These are phyloP conservation scores for Apogon hyalosoma DNA, from an alignment of 2,797 vertebrate species.

Conservation along the genomic window DNA sequence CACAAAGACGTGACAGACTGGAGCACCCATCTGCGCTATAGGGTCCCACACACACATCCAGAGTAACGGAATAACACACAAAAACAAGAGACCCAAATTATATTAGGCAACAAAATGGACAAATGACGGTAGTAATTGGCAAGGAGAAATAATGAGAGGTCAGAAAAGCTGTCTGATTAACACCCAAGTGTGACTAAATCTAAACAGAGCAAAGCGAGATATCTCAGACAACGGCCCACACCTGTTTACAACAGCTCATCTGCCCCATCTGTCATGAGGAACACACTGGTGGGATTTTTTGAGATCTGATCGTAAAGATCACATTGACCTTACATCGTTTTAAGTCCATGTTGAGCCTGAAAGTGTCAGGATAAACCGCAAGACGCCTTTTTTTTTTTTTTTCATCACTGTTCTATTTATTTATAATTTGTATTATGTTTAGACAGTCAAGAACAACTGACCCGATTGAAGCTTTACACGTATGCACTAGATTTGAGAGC, in stretches of 20 bases:
- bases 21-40: constrained; percentile 77
- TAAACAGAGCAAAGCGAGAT: background rate
- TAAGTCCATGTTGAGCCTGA: background rate
- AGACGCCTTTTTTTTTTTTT: no score
- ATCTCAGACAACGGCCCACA: constrained; percentile 3
- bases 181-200: constrained; percentile 3
- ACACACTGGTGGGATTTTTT: constrained; percentile 14
- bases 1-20: constrained; percentile 79
- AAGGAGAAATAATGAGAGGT: background rate
- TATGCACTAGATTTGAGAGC: no score
- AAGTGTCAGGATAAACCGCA: no score
- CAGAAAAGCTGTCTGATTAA: background rate
- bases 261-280: constrained; percentile 32
- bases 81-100: constrained; percentile 11
- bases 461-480: no score
- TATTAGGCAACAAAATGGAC: constrained; percentile 16
- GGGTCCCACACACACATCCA: constrained; percentile 28
- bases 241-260: constrained; percentile 39
- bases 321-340: background rate
- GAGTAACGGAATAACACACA: constrained; percentile 17
- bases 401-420: no score
- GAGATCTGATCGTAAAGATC: constrained; percentile 16
- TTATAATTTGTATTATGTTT: no score
- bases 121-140: constrained; percentile 14
- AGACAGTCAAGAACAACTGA: no score